Evolutionary conservation across 2,888 invertebrate species (phyloP).

Genomic region (Cheilosia variabilis): DNA sequence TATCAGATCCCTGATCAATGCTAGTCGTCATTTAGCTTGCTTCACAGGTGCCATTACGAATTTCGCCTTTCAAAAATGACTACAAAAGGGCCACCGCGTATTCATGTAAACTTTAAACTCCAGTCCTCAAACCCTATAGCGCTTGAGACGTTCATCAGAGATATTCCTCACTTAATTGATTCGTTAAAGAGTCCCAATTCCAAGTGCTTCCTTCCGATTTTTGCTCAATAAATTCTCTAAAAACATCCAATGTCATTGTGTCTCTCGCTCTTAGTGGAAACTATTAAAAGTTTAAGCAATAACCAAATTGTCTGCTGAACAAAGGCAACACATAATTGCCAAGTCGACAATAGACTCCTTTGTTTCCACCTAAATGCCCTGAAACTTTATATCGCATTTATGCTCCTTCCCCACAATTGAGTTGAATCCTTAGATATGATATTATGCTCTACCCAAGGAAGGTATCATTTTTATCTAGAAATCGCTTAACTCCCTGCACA

Average conservation of each 20-base stretch:
- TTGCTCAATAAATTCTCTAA: not conserved
- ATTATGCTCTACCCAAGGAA: not conserved
- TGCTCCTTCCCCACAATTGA: conserved; percentile 36
- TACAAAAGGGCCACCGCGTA: too few relatives aligned
- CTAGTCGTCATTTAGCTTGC: too few relatives aligned
- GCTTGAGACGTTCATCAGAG: too few relatives aligned
- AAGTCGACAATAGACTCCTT: conserved; percentile 47
- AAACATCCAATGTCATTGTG: not conserved
- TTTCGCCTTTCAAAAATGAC: too few relatives aligned
- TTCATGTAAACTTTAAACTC: too few relatives aligned
- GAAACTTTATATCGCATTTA: conserved; percentile 42
- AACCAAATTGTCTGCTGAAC: conserved; percentile 21
- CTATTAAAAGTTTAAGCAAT: conserved; percentile 27
- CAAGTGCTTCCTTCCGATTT: conserved; percentile 1
- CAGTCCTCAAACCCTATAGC: too few relatives aligned
- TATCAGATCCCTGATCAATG: too few relatives aligned
- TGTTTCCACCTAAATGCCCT: conserved; percentile 46
- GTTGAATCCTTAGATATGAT: conserved; percentile 5
- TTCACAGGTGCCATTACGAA: too few relatives aligned
- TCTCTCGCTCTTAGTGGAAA: not conserved
- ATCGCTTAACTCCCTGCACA: conserved; percentile 46
- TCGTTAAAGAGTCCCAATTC: not conserved
- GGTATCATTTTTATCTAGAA: conserved; percentile 25
- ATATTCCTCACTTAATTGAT: not conserved
- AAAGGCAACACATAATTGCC: conserved; percentile 47